Evolutionary conservation across 2,113 vertebrate species (phyloP), one percentile per base, ranked within the genome.

Genomic region (Brachypodius melanocephalos): DNA sequence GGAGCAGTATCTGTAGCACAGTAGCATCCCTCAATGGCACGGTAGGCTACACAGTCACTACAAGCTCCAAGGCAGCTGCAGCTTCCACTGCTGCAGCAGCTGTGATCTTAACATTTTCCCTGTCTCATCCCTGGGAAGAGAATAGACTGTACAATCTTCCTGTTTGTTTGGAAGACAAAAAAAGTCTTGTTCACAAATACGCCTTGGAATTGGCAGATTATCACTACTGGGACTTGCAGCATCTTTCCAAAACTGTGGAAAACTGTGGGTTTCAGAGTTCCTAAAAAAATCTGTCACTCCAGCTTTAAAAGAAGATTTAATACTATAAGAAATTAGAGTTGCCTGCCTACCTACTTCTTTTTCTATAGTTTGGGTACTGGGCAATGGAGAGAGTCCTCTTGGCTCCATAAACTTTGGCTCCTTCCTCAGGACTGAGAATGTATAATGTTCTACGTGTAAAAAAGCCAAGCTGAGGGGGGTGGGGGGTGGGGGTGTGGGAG

Each of bases 101-200:
- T 94, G 62, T 55, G 57, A 10, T 80, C 32, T 88, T 38, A 89
- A 72, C 5, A 1, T 58, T 82, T 92, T 51, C 66, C 51, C 32
- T 0, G 1, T 40, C 78, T 82, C 45, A 24, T 17, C 49, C 34
- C 8, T 42, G 9, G 1, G 13, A 85, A 68, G 66, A 76, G 69
- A 80, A 74, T 51, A 58, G 66, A 12, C 66, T 85, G 19, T 54
- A 14, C 72, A 68, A 76, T 94, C 71, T 54, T 90, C 3, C 2
- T 90, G 85, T 82, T 91, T 77, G 38, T 88, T 80, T 90, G 88
- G 59, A 79, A 88, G 78, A 88, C 58, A 65, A 82, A 92, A 89
- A 55, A 82, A 18, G 6, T 90, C 67, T 82, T 81, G 29, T 51
- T 87, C 54, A 31, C 77, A 88, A 71, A 34, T 74, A 49, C 51